phyloP scores from a whole-genome alignment of 1,140 invertebrate genomes.

The Bactericera cockerelli region DNA sequence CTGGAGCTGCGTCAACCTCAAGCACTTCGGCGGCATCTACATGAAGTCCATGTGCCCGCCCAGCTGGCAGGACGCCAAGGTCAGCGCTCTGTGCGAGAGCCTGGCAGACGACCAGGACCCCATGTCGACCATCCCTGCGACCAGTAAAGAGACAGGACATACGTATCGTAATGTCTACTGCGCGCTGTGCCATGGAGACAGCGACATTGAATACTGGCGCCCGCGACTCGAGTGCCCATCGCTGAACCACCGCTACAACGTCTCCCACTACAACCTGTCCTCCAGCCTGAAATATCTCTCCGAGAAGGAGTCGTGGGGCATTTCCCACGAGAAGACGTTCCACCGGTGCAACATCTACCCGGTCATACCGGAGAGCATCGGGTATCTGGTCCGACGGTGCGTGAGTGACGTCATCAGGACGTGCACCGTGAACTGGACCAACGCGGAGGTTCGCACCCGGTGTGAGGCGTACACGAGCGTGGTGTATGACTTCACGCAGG shows the following conservation, averaged over 20 bases:
- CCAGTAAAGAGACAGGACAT: constrained; percentile 28
- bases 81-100: constrained; percentile 19
- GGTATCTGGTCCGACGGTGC: constrained; percentile 21
- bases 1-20: constrained; percentile 29
- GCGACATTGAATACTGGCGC: constrained; percentile 28
- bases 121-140: constrained; percentile 31
- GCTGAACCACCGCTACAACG: constrained; percentile 16
- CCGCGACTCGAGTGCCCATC: constrained; percentile 30
- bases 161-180: constrained; percentile 41
- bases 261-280: constrained; percentile 16
- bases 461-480: constrained; percentile 32
- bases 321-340: constrained; percentile 15
- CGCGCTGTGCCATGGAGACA: constrained; percentile 36
- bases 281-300: constrained; percentile 11
- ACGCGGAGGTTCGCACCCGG: constrained; percentile 23
- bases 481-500: constrained; percentile 27
- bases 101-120: constrained; percentile 27
- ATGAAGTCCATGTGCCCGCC: constrained; percentile 31
- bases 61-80: constrained; percentile 26
- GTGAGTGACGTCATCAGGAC: constrained; percentile 21
- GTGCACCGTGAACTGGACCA: constrained; percentile 28
- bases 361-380: constrained; percentile 21
- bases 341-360: constrained; percentile 22
- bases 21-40: constrained; percentile 32
- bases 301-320: constrained; percentile 16